Conservation (phyloP, 2,113 vertebrate species). For the Sinocyclocheilus maitianheensis region DNA sequence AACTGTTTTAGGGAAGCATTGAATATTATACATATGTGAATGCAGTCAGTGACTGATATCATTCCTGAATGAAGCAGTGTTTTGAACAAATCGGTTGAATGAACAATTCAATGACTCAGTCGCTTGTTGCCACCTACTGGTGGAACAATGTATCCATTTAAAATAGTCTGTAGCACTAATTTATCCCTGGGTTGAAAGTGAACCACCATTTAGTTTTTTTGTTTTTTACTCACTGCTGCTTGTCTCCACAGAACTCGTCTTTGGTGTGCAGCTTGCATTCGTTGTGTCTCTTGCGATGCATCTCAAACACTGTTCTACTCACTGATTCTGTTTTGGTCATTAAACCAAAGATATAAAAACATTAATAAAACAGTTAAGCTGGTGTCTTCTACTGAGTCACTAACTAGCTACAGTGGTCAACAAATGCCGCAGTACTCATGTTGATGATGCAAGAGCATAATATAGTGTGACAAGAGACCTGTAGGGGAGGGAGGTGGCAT, state of each 20-base stretch:
- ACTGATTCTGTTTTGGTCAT: not conserved
- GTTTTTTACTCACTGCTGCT: not conserved
- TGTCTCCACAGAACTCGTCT: not conserved
- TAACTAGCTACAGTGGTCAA: not conserved
- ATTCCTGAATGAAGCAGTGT: no score
- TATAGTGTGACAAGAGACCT: not conserved
- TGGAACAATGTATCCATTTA: not conserved
- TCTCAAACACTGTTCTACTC: not conserved
- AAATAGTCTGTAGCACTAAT: not conserved
- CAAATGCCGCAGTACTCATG: not conserved
- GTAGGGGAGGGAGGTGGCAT: not conserved
- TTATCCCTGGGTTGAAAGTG: not conserved
- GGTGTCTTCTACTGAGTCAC: not conserved
- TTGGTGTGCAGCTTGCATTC: not conserved
- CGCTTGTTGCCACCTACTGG: no score
- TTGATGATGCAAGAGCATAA: not conserved
- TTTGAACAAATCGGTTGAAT: no score
- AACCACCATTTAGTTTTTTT: not conserved
- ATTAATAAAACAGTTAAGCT: constrained; percentile 10
- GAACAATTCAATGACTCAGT: no score
- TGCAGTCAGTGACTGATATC: no score
- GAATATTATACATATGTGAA: no score
- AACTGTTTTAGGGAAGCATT: no score
- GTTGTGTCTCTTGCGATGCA: not conserved
- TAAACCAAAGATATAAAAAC: not conserved